These are phyloP conservation scores for Scyliorhinus canicula DNA, from an alignment of 2,797 vertebrate species.

Conservation along the genomic window DNA sequence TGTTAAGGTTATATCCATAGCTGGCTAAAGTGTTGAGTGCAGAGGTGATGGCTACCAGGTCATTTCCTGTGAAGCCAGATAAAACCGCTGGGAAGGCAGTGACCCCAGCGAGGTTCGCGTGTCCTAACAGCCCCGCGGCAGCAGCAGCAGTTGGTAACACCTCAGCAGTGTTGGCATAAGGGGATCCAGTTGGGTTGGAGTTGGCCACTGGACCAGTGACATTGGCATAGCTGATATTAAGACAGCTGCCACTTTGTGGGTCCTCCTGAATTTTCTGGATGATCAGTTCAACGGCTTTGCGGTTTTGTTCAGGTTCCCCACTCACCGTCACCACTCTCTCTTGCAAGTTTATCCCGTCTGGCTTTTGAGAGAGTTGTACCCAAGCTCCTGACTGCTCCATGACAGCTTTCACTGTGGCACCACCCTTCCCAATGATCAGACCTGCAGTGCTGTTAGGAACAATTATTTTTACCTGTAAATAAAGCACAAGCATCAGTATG, in stretches of 20 bases:
- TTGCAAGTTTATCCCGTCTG: conserved; percentile 80
- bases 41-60: conserved; percentile 79
- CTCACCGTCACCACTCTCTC: conserved; percentile 81
- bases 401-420: conserved; percentile 79
- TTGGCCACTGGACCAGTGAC: conserved; percentile 79
- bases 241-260: conserved; percentile 78
- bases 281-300: conserved; percentile 80
- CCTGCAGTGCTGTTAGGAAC: conserved; percentile 82
- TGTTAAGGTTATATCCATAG: conserved; percentile 80
- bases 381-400: conserved; percentile 82
- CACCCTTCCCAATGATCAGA: conserved; percentile 81
- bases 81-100: conserved; percentile 76
- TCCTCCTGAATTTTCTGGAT: conserved; percentile 83
- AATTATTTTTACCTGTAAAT: conserved; percentile 83
- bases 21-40: conserved; percentile 79
- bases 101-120: conserved; percentile 75
- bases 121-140: conserved; percentile 74
- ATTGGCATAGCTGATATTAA: conserved; percentile 82
- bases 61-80: conserved; percentile 76
- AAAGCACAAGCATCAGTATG: conserved; percentile 47
- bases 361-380: conserved; percentile 82
- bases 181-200: conserved; percentile 79
- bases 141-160: conserved; percentile 75
- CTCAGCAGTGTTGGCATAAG: conserved; percentile 80
- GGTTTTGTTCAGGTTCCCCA: conserved; percentile 78